Evolutionary conservation across 2,888 invertebrate genomes (phyloP).

Genomic region (Periphyllus acericola): DNA sequence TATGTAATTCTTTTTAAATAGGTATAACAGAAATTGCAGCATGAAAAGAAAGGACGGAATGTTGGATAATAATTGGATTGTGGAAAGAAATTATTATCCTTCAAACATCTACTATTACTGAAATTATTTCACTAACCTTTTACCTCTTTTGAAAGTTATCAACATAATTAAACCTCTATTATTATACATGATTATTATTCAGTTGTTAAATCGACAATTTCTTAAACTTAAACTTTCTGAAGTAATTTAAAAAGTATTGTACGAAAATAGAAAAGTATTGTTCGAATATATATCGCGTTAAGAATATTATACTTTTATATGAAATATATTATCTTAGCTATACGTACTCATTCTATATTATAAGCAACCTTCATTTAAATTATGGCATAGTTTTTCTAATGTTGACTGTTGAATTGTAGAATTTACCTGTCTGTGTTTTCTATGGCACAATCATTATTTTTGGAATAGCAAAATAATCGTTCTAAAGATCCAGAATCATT

Average conservation of each 20-base stretch:
- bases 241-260: not conserved
- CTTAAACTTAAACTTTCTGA: not conserved
- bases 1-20: slow-evolving; percentile 30
- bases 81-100: slow-evolving; percentile 35
- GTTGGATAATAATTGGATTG: slow-evolving; percentile 28
- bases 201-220: not conserved
- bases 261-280: not conserved
- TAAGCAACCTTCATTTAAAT: too few relatives aligned
- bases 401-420: too few relatives aligned
- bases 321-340: too few relatives aligned
- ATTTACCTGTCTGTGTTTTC: too few relatives aligned
- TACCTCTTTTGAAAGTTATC: slow-evolving; percentile 34
- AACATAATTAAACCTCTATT: not conserved
- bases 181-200: not conserved
- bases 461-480: too few relatives aligned
- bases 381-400: too few relatives aligned
- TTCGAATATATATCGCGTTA: too few relatives aligned
- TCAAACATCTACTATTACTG: slow-evolving; percentile 6
- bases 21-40: not conserved
- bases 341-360: too few relatives aligned
- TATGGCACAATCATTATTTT: too few relatives aligned
- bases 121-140: slow-evolving; percentile 42
- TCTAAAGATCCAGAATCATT: too few relatives aligned
- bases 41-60: not conserved
- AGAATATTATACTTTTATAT: too few relatives aligned